Evolutionary conservation across 64 coral and sea anemone genomes (phyloP).

Genomic region (Porites australiensis): DNA sequence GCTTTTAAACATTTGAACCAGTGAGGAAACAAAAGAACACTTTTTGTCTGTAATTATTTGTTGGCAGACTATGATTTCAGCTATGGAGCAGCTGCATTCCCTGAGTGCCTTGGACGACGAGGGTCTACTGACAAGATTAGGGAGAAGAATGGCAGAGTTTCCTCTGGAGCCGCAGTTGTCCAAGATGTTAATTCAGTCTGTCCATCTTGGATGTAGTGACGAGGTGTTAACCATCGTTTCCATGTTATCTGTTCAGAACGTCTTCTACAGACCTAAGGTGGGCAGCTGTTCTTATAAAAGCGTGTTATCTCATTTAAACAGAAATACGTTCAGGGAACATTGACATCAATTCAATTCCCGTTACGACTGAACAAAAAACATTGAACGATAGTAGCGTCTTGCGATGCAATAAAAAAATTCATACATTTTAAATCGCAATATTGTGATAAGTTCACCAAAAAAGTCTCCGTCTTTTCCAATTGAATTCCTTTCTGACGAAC

Average conservation of each 20-base stretch:
- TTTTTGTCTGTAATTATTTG: background rate
- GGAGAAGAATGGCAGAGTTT: constrained; percentile 98
- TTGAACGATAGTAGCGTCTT: too few relatives aligned
- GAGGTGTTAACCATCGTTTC: constrained; percentile 96
- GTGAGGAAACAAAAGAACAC: too few relatives aligned
- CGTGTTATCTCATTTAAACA: too few relatives aligned
- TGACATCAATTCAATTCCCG: too few relatives aligned
- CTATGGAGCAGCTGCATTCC: constrained; percentile 96
- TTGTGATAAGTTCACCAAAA: too few relatives aligned
- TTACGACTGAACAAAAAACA: too few relatives aligned
- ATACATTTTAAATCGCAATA: too few relatives aligned
- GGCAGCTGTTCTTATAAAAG: background rate
- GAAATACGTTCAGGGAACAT: too few relatives aligned
- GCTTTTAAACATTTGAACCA: too few relatives aligned
- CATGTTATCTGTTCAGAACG: constrained; percentile 98
- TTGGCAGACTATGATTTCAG: constrained; percentile 97
- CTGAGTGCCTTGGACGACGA: constrained; percentile 94
- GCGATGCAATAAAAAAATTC: too few relatives aligned
- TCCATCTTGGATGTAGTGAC: constrained; percentile 96
- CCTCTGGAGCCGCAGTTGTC: constrained; percentile 95
- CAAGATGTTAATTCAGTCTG: constrained; percentile 98
- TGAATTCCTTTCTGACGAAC: too few relatives aligned
- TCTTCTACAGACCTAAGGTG: constrained; percentile 99
- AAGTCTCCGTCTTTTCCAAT: too few relatives aligned
- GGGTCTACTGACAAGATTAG: constrained; percentile 88